These are phyloP conservation scores for Drosophila grimshawi DNA, from an alignment of 1,140 invertebrate species.

Conservation along the genomic window DNA sequence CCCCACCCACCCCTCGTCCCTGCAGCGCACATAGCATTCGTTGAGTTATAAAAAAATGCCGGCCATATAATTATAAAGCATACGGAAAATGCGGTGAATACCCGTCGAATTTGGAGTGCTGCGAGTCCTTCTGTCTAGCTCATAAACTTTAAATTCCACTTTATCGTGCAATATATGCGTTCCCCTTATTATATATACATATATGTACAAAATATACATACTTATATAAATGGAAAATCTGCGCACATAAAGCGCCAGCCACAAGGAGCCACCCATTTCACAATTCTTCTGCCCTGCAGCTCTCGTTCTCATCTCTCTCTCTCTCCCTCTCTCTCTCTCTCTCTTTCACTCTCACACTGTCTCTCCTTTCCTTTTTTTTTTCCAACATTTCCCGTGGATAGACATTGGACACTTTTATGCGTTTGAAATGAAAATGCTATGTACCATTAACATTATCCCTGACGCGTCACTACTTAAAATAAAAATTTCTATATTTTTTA, in stretches of 20 bases:
- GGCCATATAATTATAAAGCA: constrained; percentile 70
- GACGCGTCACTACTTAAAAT: constrained; percentile 83
- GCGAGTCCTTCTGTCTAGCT: constrained; percentile 56
- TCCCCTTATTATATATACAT: constrained; percentile 57
- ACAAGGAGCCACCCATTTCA: constrained; percentile 52
- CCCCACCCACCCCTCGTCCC: neutral
- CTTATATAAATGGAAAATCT: constrained; percentile 61
- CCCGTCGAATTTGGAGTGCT: constrained; percentile 4
- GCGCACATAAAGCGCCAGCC: constrained; percentile 69
- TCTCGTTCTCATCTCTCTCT: constrained; percentile 9
- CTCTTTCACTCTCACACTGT: neutral
- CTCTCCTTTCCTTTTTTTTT: constrained; percentile 30
- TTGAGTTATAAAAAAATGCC: constrained; percentile 61
- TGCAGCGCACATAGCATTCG: constrained; percentile 40
- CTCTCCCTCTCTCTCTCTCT: neutral
- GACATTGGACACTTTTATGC: constrained; percentile 74
- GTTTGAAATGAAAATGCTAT: constrained; percentile 82
- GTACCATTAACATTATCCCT: constrained; percentile 83
- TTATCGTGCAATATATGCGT: constrained; percentile 66
- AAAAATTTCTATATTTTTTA: constrained; percentile 83
- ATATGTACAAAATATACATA: constrained; percentile 26
- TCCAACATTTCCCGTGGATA: constrained; percentile 55
- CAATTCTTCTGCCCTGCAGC: constrained; percentile 43
- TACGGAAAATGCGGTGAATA: constrained; percentile 32
- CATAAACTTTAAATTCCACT: constrained; percentile 76